phyloP scores from a whole-genome alignment of 2,797 vertebrate species.

The Typhlichthys subterraneus region DNA sequence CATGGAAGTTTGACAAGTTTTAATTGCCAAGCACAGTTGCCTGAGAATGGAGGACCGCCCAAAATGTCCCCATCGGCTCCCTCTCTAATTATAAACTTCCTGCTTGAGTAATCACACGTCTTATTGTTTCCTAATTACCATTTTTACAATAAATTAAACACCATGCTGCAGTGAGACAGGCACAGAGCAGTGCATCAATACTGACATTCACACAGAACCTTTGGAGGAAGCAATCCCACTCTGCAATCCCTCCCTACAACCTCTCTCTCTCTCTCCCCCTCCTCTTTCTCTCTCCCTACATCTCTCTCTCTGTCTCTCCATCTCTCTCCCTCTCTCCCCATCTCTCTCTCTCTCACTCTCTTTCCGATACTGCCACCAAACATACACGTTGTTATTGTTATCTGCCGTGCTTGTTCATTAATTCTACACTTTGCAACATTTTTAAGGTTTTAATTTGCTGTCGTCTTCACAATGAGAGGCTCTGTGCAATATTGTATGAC shows the following conservation, averaged over 20 bases:
- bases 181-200: constrained; percentile 70
- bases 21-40: constrained; percentile 74
- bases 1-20: constrained; percentile 79
- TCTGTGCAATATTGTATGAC: constrained; percentile 46
- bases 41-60: constrained; percentile 64
- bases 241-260: constrained; percentile 11
- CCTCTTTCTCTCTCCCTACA: constrained; percentile 9
- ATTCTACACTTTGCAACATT: constrained; percentile 59
- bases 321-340: constrained; percentile 2
- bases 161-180: constrained; percentile 68
- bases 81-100: constrained; percentile 84
- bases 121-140: constrained; percentile 83
- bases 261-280: background rate
- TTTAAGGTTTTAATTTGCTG: constrained; percentile 70
- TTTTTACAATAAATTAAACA: constrained; percentile 86
- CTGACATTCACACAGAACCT: constrained; percentile 56
- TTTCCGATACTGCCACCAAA: constrained; percentile 43
- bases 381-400: constrained; percentile 62
- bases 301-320: background rate
- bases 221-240: constrained; percentile 48
- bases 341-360: constrained; percentile 5
- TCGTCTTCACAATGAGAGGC: constrained; percentile 57
- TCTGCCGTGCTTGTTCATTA: constrained; percentile 60
- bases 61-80: constrained; percentile 77
- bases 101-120: constrained; percentile 83